Evolutionary conservation across 2,888 invertebrate species (phyloP), one percentile per base, ranked within the genome.

Genomic region (Falcaria lacertinaria): DNA sequence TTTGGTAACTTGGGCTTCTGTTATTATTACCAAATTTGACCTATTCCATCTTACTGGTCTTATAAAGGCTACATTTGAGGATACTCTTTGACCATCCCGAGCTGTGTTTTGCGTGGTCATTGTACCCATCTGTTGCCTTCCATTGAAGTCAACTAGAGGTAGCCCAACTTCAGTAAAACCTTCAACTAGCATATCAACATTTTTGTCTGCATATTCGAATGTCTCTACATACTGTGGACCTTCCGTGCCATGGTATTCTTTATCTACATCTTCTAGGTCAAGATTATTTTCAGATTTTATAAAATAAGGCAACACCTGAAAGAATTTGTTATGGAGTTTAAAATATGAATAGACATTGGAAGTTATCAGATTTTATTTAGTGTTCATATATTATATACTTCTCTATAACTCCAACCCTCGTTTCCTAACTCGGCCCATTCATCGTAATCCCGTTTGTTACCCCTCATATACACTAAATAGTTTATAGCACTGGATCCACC

Each of bases 401-500:
- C 90, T 43, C 73, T 66, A 57, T 90, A 93, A 32, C 88, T 89
- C 93, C 93, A 93, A 22, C 92, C 92, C 39, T 80, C 60, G 60
- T 92, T 92, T 32, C 92, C 94, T 48, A 90, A 69, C 11, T 78
- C 75, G 3, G 90, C 92, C 94, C 94, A 94, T 45, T 90, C 85
- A 60, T 93, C 91, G 64, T 93, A 94, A 68, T 94, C 93, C 32
- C 80, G 69, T 43, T 87, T 91, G 60, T 91, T 90, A 33, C 92
- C 92, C 70, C 92, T 73, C 67, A 91, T 91, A 65, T 92, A 93
- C 22, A 91, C 92, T 81, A 94, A 87, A 72, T 91, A 92, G 72
- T 94, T 94, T 35, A 92, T 88, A 33, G 91, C 80, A 52, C 93
- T 93, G 1, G 91, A 91, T 2, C 94, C 94, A 13, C 94, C 94